Conservation (phyloP, 2,888 invertebrate genomes). For the Nemoura dubitans region DNA sequence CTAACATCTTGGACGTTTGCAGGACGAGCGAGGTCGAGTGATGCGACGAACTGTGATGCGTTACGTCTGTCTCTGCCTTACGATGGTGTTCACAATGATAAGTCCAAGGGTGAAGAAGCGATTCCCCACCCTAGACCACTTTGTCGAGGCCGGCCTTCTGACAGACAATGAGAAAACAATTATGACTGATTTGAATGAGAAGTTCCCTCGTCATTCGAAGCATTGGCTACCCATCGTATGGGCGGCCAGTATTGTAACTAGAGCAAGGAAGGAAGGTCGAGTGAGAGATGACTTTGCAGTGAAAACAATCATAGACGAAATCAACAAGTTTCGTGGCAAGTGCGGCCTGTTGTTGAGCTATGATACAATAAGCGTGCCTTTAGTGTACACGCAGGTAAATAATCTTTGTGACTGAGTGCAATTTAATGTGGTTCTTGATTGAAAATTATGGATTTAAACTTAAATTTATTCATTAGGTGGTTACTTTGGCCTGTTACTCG, state of each 20-base stretch:
- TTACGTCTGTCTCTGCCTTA: slow-evolving; percentile 85
- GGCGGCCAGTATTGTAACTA: slow-evolving; percentile 89
- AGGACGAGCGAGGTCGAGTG: slow-evolving; percentile 82
- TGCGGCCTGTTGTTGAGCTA: slow-evolving; percentile 80
- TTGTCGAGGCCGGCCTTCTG: slow-evolving; percentile 85
- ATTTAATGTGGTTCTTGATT: not conserved
- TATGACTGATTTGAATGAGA: slow-evolving; percentile 78
- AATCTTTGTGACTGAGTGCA: not conserved
- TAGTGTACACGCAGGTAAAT: slow-evolving; percentile 79
- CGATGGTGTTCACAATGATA: slow-evolving; percentile 86
- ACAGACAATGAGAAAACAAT: slow-evolving; percentile 83
- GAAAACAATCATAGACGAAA: slow-evolving; percentile 87
- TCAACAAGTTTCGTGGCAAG: slow-evolving; percentile 84
- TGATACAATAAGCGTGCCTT: slow-evolving; percentile 81
- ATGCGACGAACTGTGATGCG: slow-evolving; percentile 86
- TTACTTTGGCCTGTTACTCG: slow-evolving; percentile 91
- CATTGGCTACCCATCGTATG: slow-evolving; percentile 93
- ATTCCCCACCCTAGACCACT: slow-evolving; percentile 83
- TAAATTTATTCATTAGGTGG: slow-evolving; percentile 66
- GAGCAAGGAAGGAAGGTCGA: slow-evolving; percentile 88
- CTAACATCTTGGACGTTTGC: not conserved
- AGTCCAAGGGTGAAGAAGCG: slow-evolving; percentile 89
- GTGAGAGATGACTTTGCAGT: slow-evolving; percentile 92
- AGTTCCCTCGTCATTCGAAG: slow-evolving; percentile 86
- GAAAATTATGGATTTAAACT: not conserved